phyloP scores from a whole-genome alignment of 2,888 invertebrate species.

The Drosophila koepferae region DNA sequence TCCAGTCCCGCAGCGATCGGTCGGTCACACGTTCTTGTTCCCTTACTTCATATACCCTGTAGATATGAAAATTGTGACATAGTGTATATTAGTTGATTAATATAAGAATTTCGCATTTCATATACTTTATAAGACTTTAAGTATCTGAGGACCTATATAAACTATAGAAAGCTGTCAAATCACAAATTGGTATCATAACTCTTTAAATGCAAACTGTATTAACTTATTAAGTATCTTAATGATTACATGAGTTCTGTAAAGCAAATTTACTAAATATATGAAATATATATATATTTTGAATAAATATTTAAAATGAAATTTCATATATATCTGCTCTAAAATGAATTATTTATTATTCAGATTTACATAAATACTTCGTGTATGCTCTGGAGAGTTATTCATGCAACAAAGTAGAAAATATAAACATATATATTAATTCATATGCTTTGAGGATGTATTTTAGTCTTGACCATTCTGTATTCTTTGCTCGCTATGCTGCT shows the following conservation, averaged over 20 bases:
- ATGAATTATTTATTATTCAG: neutral
- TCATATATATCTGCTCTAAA: neutral
- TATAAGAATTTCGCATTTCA: too few species aligned
- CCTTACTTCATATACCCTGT: slow-evolving; percentile 27
- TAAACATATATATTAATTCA: neutral
- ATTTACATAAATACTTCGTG: neutral
- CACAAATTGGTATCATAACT: too few species aligned
- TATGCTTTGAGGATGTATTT: slow-evolving; percentile 15
- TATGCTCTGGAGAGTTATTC: neutral
- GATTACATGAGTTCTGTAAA: neutral
- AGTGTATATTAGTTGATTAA: neutral
- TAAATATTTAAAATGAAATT: neutral
- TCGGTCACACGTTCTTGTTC: slow-evolving; percentile 53
- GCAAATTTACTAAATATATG: neutral
- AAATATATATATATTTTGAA: neutral
- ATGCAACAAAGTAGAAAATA: too few species aligned
- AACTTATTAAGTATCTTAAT: neutral
- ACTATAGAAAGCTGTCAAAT: neutral
- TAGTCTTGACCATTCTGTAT: neutral
- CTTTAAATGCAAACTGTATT: neutral
- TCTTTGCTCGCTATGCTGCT: slow-evolving; percentile 32
- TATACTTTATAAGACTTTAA: neutral
- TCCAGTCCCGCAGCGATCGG: slow-evolving; percentile 47
- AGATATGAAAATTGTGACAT: neutral
- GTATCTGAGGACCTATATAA: neutral